A percentile compares a stretch with the other conserved stretches of the same genome.
phyloP scores from a whole-genome alignment of 64 coral and sea anemone species.

The Montipora sp. region DNA sequence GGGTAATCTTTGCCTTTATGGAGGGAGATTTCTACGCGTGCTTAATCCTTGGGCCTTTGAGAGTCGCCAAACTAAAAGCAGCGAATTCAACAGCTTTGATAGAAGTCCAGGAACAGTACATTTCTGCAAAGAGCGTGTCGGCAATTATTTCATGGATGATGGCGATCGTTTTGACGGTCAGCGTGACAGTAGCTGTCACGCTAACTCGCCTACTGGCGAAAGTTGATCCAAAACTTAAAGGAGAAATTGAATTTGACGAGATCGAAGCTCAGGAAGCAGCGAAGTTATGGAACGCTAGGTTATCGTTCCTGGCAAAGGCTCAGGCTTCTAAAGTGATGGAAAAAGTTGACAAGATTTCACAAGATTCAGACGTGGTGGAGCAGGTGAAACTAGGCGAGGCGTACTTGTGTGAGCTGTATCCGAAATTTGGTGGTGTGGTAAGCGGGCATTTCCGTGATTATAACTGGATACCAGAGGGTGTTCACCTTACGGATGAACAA shows the following conservation, averaged over 20 bases:
- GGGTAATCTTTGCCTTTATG: constrained; percentile 68
- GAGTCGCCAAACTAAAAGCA: background rate
- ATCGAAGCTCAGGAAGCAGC: constrained; percentile 39
- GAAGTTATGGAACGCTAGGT: constrained; percentile 17
- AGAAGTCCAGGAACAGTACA: constrained; percentile 31
- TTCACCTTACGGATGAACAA: background rate
- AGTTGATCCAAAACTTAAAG: constrained; percentile 43
- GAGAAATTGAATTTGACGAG: constrained; percentile 54
- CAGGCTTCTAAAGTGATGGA: constrained; percentile 24
- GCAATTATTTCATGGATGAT: constrained; percentile 66
- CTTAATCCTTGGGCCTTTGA: constrained; percentile 54
- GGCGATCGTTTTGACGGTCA: constrained; percentile 31
- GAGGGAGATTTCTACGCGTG: constrained; percentile 68
- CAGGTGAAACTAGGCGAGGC: constrained; percentile 35
- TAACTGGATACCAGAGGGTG: background rate
- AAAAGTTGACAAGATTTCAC: background rate
- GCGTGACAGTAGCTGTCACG: constrained; percentile 57
- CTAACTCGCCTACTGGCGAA: constrained; percentile 31
- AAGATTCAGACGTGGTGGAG: constrained; percentile 10
- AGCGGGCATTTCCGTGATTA: constrained; percentile 29
- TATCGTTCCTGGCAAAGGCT: constrained; percentile 7
- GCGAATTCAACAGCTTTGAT: background rate
- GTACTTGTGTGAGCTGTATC: constrained; percentile 58
- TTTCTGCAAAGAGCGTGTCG: constrained; percentile 59
- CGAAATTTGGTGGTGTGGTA: constrained; percentile 52